Base-by-base conservation (phyloP, 2,888 invertebrate genomes). In the Electrophaes corylata region DNA sequence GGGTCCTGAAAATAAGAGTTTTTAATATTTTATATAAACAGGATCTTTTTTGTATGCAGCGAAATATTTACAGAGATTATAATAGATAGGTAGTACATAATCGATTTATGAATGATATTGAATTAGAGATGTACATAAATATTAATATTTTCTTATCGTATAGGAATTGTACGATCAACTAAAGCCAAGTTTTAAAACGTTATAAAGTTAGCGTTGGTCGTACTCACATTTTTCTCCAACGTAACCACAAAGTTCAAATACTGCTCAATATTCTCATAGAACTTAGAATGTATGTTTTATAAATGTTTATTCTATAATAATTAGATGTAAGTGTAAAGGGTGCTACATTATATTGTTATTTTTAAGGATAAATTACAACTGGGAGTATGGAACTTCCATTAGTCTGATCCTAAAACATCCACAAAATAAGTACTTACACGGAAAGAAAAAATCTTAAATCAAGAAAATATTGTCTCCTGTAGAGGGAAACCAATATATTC, bases 181-280 rank as follows among this genome's bases (percentile, higher is more conserved):
- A 41, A 55, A 16, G 26, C 12, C 11, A 26, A n/a, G 5, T 26
- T 55, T 14, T 43, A 12, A 31, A 39, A 20, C n/a, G 14, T 29
- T 23, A 12, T 33, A 39, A 20, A 20, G 14, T 29, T 23, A 31
- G 6, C 5, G 26, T 44, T 44, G 44, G 35, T 12, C 40, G 26
- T 39, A 39, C 52, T 29, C 19, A 40, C 18, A 37, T 55, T 43
- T 48, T 39, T 19, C 12, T 12, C 43, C 26, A 26, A 47, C 14
- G 40, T 37, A 65, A 58, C 62, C 57, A 54, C 45, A 29, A 59
- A 63, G 72, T 79, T 71, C 67, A 76, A 77, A 76, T 69, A 65
- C 78, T 81, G 82, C 82, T 83, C 82, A 84, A 84, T 83, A 69
- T 76, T 77, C 35, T 65, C 53, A 61, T 66, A 66, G 57, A 47